A percentile compares a stretch with the other conserved stretches of the same genome.
These are phyloP conservation scores for Cosmorhoe ocellata DNA, from an alignment of 2,888 invertebrate genomes.

Conservation along the genomic window DNA sequence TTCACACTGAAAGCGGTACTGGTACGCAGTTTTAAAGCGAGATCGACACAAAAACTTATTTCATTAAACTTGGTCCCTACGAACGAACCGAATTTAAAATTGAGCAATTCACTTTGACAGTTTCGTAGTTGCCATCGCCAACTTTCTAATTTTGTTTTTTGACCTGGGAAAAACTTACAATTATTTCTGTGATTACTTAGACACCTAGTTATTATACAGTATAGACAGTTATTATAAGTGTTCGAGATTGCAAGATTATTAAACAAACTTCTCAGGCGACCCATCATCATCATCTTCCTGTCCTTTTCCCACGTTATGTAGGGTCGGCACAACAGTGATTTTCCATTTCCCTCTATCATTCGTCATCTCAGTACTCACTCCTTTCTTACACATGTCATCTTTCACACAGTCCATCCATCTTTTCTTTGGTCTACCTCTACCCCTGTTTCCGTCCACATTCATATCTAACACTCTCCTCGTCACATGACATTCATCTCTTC, in stretches of 20 bases:
- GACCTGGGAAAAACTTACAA: constrained; percentile 19
- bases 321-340: too few species aligned
- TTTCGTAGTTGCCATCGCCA: constrained; percentile 41
- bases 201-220: constrained; percentile 6
- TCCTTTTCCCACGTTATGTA: too few species aligned
- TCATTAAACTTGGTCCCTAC: constrained; percentile 41
- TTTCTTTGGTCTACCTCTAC: too few species aligned
- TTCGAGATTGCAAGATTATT: constrained; percentile 4
- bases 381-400: too few species aligned
- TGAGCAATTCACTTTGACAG: constrained; percentile 41
- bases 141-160: constrained; percentile 47
- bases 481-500: too few species aligned
- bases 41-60: constrained; percentile 35
- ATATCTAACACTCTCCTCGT: too few species aligned
- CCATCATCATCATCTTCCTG: too few species aligned
- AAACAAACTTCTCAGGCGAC: not conserved
- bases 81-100: constrained; percentile 33
- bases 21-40: constrained; percentile 4
- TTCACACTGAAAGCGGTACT: too few species aligned
- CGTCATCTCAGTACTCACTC: too few species aligned
- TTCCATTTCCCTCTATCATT: too few species aligned
- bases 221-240: constrained; percentile 11
- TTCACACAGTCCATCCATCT: too few species aligned
- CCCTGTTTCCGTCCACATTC: too few species aligned
- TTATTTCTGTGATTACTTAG: constrained; percentile 7